These are phyloP conservation scores for Sebastes vulpes DNA, from an alignment of 2,797 vertebrate species.

Conservation along the genomic window DNA sequence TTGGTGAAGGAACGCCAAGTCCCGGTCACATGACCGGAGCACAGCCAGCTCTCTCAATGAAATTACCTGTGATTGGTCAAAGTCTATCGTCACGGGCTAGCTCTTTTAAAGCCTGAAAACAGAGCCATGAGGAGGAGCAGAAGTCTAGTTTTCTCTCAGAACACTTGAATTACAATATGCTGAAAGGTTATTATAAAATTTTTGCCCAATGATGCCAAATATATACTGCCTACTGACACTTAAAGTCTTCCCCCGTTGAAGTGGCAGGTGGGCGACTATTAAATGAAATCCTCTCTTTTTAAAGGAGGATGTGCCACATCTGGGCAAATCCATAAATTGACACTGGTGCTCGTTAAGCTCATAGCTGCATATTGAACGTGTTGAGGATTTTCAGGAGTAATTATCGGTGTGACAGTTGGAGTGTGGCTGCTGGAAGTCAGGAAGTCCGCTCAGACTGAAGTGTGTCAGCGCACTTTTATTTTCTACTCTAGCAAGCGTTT, in stretches of 20 bases:
- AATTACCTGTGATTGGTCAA: no score
- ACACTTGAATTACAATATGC: no score
- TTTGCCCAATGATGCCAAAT: no score
- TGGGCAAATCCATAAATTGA: not conserved
- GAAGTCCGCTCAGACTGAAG: not conserved
- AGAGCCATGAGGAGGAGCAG: no score
- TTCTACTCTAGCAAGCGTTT: not conserved
- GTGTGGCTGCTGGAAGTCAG: not conserved
- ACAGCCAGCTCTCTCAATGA: no score
- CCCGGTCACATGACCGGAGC: no score
- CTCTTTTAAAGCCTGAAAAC: no score
- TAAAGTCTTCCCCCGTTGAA: not conserved
- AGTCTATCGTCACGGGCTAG: no score
- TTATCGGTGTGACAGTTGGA: not conserved
- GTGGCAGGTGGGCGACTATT: not conserved
- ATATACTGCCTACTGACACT: no score
- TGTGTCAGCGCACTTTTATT: not conserved
- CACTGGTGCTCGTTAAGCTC: not conserved
- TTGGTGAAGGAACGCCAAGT: no score
- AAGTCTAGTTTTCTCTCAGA: no score
- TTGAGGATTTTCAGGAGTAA: constrained; percentile 20
- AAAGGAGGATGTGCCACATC: not conserved
- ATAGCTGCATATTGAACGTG: constrained; percentile 13
- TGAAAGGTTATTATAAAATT: no score
- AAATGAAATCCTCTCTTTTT: constrained; percentile 2